These are phyloP conservation scores for Siniperca scherzeri DNA, from an alignment of 2,797 vertebrate genomes.

Conservation along the genomic window DNA sequence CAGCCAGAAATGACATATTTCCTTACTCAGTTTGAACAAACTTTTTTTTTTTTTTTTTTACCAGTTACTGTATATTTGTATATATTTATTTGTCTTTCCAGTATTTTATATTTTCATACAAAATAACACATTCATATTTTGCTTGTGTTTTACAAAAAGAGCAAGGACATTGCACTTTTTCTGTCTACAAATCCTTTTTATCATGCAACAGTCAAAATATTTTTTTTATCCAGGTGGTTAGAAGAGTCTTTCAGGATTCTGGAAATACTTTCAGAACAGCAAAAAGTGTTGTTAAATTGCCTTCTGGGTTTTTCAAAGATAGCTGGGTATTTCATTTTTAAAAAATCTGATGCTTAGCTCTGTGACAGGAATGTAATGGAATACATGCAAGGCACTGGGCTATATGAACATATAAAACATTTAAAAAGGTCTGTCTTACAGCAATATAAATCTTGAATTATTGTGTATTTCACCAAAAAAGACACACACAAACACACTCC, in stretches of 20 bases:
- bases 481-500: constrained; percentile 14
- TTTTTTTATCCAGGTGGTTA: not conserved
- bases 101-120: too few relatives aligned
- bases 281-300: not conserved
- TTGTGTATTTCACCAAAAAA: constrained; percentile 3
- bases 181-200: not conserved
- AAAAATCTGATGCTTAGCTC: not conserved
- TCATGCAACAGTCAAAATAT: not conserved
- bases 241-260: not conserved
- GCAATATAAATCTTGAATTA: not conserved
- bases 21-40: too few relatives aligned
- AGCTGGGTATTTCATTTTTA: not conserved
- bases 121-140: not conserved
- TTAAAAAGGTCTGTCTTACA: not conserved
- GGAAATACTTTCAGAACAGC: not conserved
- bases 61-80: too few relatives aligned
- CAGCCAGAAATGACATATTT: too few relatives aligned
- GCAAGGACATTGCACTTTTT: not conserved
- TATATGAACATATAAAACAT: not conserved
- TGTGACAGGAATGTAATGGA: not conserved
- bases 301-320: not conserved
- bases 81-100: too few relatives aligned
- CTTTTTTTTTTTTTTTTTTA: too few relatives aligned
- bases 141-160: not conserved
- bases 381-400: not conserved